Percentiles rank a stretch among this genome's conserved stretches.
Evolutionary conservation across 2,888 invertebrate genomes (phyloP).

Genomic region (Agrochola litura): DNA sequence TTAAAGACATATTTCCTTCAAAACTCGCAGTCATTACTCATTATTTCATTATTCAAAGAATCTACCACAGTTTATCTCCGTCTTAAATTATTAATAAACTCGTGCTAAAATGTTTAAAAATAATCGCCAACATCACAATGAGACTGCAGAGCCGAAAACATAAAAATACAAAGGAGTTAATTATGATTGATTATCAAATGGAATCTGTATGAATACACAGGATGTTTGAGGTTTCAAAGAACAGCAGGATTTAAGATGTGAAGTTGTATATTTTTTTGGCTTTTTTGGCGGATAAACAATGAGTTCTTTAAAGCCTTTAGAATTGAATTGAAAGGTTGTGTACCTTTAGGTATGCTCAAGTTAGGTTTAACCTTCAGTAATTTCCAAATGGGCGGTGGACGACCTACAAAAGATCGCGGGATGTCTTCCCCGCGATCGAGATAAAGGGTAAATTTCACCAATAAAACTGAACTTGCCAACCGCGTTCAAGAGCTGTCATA

Average conservation of each 20-base stretch:
- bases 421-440: too few relatives aligned
- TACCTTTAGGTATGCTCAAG: not conserved
- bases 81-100: slow-evolving; percentile 33
- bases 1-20: too few relatives aligned
- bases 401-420: too few relatives aligned
- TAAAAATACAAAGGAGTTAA: slow-evolving; percentile 56
- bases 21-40: slow-evolving; percentile 4
- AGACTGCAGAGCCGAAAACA: slow-evolving; percentile 27
- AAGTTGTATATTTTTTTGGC: not conserved
- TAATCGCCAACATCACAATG: slow-evolving; percentile 12
- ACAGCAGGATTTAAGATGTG: slow-evolving; percentile 5
- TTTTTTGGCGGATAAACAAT: slow-evolving; percentile 11
- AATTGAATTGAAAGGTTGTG: not conserved
- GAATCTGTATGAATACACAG: slow-evolving; percentile 47
- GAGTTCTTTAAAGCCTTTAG: slow-evolving; percentile 1
- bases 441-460: too few relatives aligned
- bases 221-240: slow-evolving; percentile 42
- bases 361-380: not conserved
- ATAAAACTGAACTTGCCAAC: too few relatives aligned
- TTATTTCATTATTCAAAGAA: slow-evolving; percentile 14
- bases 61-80: slow-evolving; percentile 15
- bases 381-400: too few relatives aligned
- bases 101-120: slow-evolving; percentile 38
- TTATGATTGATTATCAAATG: slow-evolving; percentile 65
- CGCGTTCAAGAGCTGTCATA: too few relatives aligned